Evolutionary conservation across 2,797 vertebrate genomes (phyloP), one percentile per base, ranked within the genome.

Genomic region (Nannoperca obscura): DNA sequence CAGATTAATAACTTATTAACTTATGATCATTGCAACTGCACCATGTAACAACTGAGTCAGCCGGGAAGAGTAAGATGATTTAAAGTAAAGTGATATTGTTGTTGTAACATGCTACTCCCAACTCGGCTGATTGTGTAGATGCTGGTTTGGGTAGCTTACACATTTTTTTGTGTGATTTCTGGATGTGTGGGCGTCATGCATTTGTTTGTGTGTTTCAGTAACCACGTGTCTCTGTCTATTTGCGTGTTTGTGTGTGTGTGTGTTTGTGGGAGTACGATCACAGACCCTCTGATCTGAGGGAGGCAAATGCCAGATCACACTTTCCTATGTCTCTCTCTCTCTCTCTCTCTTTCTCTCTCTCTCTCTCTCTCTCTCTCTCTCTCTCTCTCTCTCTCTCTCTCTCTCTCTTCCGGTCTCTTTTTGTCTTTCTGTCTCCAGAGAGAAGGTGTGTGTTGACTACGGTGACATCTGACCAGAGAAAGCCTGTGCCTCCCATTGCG

Each of bases 251-350:
- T 50, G 38, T 2, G 63, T 54, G 36, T 62, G 36, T 42, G 7
- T 17, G 40, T 59, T n/a, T 32, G 68, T 65, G 36, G 53, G 68
- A 34, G 47, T 27, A 63, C 4, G 6, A 78, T 80, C 70, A 87
- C 47, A 69, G 46, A 42, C 30, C 27, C 53, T 76, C 19, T 88
- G 59, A 85, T 83, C 78, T 64, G 24, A 78, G 49, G 14, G 32
- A 61, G 65, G 63, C 42, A 80, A 82, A 84, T 75, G 70, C 24
- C 72, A 84, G 52, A 76, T 75, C 80, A 46, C 65, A 60, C 65
- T 72, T 34, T 68, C 22, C 38, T 72, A 42, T 68, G 34, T 55
- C 3, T 34, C 30, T 20, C 15, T 22, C 6, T 32, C 60, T 62
- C 24, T 27, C 60, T 54, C 12, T 44, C 53, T 42, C 24, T 60